Percentiles rank a stretch among this genome's conserved stretches.
phyloP scores from a whole-genome alignment of 2,888 invertebrate genomes.

The Bugula neritina region DNA sequence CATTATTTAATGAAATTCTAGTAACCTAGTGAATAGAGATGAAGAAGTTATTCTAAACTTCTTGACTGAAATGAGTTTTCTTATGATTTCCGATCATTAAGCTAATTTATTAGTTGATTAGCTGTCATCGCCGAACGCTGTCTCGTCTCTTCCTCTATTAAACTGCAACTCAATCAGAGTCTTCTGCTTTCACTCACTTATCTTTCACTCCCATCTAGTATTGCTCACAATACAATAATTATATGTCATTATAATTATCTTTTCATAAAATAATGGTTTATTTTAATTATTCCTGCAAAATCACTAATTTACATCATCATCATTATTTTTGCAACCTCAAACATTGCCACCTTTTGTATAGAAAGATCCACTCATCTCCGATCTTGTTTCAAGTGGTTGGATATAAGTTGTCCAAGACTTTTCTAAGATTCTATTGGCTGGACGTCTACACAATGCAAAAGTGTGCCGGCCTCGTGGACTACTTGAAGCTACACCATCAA shows the following conservation, averaged over 20 bases:
- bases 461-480: neutral
- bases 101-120: neutral
- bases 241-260: neutral
- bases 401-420: too few species aligned
- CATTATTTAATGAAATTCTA: neutral
- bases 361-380: too few species aligned
- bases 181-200: neutral
- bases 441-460: too few species aligned
- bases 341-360: neutral
- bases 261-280: slow-evolving; percentile 1
- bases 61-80: neutral
- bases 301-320: slow-evolving; percentile 18
- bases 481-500: neutral
- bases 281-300: neutral
- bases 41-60: neutral
- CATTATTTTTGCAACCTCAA: neutral
- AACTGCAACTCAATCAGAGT: neutral
- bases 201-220: neutral
- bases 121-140: neutral
- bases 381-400: too few species aligned
- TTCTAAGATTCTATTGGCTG: neutral
- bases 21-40: neutral
- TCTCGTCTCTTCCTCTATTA: too few species aligned
- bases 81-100: neutral
- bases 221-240: neutral